Percentiles rank a stretch among this genome's conserved stretches.
These are phyloP conservation scores for Catamblyrhynchus diadema DNA, from an alignment of 2,797 vertebrate species.

Conservation along the genomic window DNA sequence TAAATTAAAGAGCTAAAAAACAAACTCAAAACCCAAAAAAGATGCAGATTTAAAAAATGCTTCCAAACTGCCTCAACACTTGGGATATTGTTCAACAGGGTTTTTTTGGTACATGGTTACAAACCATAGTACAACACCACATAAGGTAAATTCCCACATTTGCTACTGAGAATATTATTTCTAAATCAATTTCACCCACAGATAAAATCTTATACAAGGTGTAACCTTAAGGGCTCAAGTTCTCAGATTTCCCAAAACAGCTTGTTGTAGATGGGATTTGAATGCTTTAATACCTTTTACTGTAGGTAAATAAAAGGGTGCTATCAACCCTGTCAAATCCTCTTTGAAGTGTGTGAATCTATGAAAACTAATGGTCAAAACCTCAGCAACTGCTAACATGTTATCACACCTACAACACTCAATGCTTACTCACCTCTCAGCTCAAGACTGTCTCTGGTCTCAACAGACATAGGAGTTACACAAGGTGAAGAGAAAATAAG, in stretches of 20 bases:
- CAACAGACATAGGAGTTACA: neutral
- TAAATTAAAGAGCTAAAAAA: neutral
- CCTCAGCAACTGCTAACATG: neutral
- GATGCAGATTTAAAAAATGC: neutral
- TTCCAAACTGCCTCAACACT: neutral
- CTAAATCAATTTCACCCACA: neutral
- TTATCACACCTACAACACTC: neutral
- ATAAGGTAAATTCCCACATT: neutral
- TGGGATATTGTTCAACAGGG: rapidly evolving
- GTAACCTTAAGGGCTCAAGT: neutral
- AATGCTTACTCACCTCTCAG: neutral
- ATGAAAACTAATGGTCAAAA: neutral
- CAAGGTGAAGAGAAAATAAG: neutral
- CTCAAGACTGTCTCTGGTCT: neutral
- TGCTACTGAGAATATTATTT: neutral
- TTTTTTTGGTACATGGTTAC: neutral
- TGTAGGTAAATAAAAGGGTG: neutral
- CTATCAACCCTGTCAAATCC: neutral
- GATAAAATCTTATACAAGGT: neutral
- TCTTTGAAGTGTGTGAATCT: neutral
- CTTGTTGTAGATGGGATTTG: neutral
- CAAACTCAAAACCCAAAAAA: neutral
- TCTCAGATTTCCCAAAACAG: neutral
- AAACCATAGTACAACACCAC: neutral
- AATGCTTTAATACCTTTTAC: neutral